Evolutionary conservation across 2,888 invertebrate species (phyloP).

Genomic region (Sarcophaga caerulescens): DNA sequence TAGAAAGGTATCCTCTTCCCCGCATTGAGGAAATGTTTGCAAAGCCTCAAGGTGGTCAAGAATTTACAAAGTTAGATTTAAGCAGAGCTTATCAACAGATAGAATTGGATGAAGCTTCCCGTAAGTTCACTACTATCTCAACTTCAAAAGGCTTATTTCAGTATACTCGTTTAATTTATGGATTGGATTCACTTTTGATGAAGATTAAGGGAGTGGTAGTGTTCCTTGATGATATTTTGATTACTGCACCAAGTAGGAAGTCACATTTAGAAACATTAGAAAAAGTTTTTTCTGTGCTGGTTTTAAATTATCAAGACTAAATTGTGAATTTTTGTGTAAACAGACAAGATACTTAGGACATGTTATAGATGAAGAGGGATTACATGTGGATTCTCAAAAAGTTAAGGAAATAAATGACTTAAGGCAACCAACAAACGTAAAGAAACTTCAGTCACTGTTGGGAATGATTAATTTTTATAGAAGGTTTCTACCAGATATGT

Average conservation of each 20-base stretch:
- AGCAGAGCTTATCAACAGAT: too few species aligned
- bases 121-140: too few species aligned
- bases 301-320: conserved; percentile 71
- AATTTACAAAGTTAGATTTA: too few species aligned
- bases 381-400: conserved; percentile 71
- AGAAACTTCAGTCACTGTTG: conserved; percentile 70
- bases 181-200: conserved; percentile 44
- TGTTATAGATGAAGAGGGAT: conserved; percentile 71
- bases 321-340: conserved; percentile 45
- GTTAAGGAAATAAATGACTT: conserved; percentile 27
- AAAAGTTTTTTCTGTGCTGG: too few species aligned
- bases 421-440: conserved; percentile 56
- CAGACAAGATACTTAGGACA: conserved; percentile 73
- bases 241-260: conserved; percentile 42
- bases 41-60: too few species aligned
- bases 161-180: too few species aligned
- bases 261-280: neutral
- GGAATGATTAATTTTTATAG: conserved; percentile 77
- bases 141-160: too few species aligned
- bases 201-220: conserved; percentile 66
- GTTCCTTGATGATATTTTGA: conserved; percentile 72
- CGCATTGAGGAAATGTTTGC: too few species aligned
- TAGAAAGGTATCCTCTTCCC: too few species aligned
- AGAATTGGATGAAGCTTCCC: too few species aligned
- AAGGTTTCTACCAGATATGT: too few species aligned